phyloP scores from a whole-genome alignment of 2,113 vertebrate genomes.

The Oreochromis aureus region DNA sequence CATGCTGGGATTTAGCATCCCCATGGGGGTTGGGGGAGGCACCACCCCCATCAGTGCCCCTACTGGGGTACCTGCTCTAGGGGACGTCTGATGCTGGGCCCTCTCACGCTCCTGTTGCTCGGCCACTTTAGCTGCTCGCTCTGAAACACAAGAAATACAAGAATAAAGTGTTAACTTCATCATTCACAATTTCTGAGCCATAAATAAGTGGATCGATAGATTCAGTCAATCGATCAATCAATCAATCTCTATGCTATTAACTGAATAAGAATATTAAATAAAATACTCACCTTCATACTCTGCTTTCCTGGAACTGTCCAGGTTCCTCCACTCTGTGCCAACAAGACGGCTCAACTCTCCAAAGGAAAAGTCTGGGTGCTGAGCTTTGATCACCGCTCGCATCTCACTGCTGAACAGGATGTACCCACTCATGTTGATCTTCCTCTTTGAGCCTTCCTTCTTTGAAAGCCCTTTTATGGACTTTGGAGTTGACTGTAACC shows the following conservation, averaged over 20 bases:
- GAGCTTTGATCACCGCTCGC: slow-evolving; percentile 98
- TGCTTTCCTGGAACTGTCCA: slow-evolving; percentile 92
- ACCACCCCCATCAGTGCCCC: slow-evolving; percentile 97
- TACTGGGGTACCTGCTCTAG: slow-evolving; percentile 97
- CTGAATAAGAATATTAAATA: neutral
- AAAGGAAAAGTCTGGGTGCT: slow-evolving; percentile 97
- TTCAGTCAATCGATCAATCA: neutral
- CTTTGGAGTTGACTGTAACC: slow-evolving; percentile 89
- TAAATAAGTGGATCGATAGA: neutral
- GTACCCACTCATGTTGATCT: slow-evolving; percentile 99
- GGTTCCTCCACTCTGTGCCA: slow-evolving; percentile 97
- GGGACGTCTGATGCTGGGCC: slow-evolving; percentile 87
- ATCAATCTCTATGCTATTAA: neutral
- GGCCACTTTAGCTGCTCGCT: slow-evolving; percentile 98
- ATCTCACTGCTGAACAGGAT: slow-evolving; percentile 99
- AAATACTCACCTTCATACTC: slow-evolving; percentile 91
- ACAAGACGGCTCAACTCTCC: slow-evolving; percentile 97
- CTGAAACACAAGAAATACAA: slow-evolving; percentile 69
- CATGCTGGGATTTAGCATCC: slow-evolving; percentile 98
- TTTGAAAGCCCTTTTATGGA: slow-evolving; percentile 90
- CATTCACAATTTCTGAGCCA: neutral
- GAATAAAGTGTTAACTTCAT: neutral
- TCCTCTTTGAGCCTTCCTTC: slow-evolving; percentile 96
- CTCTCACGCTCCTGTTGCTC: slow-evolving; percentile 99
- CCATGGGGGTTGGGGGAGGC: slow-evolving; percentile 95